Percentiles rank a stretch among this genome's conserved stretches.
These are phyloP conservation scores for Ailuropoda melanoleuca DNA, from an alignment of 2,113 vertebrate genomes.

Conservation along the genomic window DNA sequence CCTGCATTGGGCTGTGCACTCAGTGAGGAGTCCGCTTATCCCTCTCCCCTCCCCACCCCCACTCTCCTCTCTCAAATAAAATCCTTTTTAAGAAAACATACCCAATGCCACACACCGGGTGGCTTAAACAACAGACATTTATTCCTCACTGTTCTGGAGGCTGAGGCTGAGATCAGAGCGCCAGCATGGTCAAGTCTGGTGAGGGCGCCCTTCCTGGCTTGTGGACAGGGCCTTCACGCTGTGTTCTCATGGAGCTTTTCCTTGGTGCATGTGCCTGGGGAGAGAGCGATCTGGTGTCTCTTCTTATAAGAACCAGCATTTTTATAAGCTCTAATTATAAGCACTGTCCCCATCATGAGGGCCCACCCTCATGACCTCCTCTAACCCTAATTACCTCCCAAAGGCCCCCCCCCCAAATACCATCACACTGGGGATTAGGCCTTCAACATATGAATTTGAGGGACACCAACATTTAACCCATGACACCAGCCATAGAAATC, in stretches of 20 bases:
- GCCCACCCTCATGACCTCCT: neutral
- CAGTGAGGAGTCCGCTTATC: neutral
- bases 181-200: neutral
- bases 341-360: neutral
- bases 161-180: neutral
- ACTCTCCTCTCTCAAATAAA: neutral
- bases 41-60: neutral
- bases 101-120: neutral
- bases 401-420: neutral
- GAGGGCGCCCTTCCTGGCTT: neutral
- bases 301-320: neutral
- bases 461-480: neutral
- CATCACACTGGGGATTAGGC: no score
- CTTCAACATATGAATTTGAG: neutral
- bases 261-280: neutral
- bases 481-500: neutral
- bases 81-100: neutral
- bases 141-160: neutral
- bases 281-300: neutral
- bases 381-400: neutral
- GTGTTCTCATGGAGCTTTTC: neutral
- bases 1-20: neutral
- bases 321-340: neutral
- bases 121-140: neutral
- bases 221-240: rapidly evolving